A percentile compares a stretch with the other conserved stretches of the same genome.
Evolutionary conservation across 2,888 invertebrate genomes (phyloP).

Genomic region (Caenorhabditis parvicauda): DNA sequence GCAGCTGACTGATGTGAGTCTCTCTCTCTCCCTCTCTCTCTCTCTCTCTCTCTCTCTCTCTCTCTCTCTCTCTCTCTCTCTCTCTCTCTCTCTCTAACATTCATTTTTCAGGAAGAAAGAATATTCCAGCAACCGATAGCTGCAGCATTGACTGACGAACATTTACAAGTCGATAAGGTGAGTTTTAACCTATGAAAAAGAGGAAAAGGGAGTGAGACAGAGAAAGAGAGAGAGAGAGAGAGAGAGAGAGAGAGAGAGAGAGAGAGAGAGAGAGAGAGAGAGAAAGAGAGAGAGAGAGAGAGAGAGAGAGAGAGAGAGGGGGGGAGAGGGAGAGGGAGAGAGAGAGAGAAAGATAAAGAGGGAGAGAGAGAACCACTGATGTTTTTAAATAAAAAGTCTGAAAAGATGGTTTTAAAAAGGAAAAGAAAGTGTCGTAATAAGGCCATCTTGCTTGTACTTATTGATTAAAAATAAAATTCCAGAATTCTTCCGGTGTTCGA

Average conservation of each 20-base stretch:
- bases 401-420: too few relatives aligned
- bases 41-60: conserved; percentile 1
- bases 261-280: conserved; percentile 2
- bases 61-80: conserved; percentile 1
- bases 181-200: neutral
- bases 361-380: conserved; percentile 1
- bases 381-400: neutral
- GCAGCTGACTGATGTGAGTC: conserved; percentile 6
- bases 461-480: too few relatives aligned
- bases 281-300: neutral
- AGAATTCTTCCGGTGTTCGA: too few relatives aligned
- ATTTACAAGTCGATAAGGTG: conserved; percentile 6
- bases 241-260: conserved; percentile 5
- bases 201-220: neutral
- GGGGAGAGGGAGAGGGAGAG: conserved; percentile 6
- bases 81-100: conserved; percentile 3
- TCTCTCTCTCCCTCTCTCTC: neutral
- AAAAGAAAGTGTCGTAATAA: too few relatives aligned
- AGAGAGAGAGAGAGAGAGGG: neutral
- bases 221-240: neutral
- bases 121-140: conserved; percentile 2
- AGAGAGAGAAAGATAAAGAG: conserved; percentile 9
- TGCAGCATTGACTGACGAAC: conserved; percentile 20
- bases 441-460: too few relatives aligned
- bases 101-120: conserved; percentile 5